These are phyloP conservation scores for Dendrocincla fuliginosa DNA, from an alignment of 2,797 vertebrate genomes.

Conservation along the genomic window DNA sequence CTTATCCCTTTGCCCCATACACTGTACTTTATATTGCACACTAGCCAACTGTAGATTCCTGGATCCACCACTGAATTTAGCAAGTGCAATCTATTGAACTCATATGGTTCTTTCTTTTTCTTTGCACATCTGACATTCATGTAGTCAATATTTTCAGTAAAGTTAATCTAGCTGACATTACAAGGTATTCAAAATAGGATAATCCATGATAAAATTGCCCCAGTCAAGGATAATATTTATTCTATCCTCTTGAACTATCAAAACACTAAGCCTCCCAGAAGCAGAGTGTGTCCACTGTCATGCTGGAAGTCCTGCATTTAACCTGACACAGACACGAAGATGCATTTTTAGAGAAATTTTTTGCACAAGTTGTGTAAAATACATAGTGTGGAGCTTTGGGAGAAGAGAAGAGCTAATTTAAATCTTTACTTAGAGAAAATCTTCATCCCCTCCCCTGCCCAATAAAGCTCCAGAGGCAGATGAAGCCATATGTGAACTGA, in stretches of 20 bases:
- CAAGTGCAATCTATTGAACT: neutral
- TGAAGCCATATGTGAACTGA: neutral
- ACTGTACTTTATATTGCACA: neutral
- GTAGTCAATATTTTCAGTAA: neutral
- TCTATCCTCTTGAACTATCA: neutral
- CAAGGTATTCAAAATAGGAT: neutral
- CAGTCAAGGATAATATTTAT: neutral
- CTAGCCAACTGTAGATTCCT: neutral
- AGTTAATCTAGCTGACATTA: neutral
- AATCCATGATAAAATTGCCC: neutral
- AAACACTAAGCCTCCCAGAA: neutral
- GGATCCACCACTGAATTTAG: neutral
- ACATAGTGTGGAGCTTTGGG: neutral
- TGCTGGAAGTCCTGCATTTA: neutral
- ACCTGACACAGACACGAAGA: neutral
- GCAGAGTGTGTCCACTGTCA: fast-evolving
- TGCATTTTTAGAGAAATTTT: neutral
- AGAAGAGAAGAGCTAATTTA: neutral
- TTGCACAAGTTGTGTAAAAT: neutral
- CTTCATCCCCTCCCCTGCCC: fast-evolving
- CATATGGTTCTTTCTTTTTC: neutral
- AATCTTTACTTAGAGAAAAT: neutral
- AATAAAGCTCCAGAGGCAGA: neutral
- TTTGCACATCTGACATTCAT: neutral
- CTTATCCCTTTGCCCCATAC: neutral